A percentile compares a stretch with the other conserved stretches of the same genome.
Evolutionary conservation across 1,140 invertebrate genomes (phyloP).

Genomic region (Lepidotrigona ventralis): DNA sequence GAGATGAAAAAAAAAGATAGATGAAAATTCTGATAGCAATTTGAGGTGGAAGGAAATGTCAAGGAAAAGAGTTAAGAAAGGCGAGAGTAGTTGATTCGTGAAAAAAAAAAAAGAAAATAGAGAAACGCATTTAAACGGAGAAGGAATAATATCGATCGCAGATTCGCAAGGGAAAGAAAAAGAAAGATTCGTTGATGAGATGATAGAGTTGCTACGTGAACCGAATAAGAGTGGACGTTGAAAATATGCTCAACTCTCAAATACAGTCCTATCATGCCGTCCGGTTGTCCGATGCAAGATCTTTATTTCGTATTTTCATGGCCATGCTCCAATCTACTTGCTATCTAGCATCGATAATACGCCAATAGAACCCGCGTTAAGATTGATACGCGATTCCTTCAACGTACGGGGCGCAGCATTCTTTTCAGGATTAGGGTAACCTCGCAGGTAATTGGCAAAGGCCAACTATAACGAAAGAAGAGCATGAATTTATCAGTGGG

Average conservation of each 20-base stretch:
- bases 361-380: conserved; percentile 5
- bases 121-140: background rate
- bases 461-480: too few species aligned
- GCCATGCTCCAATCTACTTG: background rate
- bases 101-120: background rate
- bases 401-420: background rate
- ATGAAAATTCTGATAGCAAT: background rate
- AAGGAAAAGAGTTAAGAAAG: background rate
- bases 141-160: conserved; percentile 3
- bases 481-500: background rate
- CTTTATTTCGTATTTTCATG: conserved; percentile 64
- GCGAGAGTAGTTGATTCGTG: background rate
- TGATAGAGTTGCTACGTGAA: conserved; percentile 58
- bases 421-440: background rate
- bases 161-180: background rate
- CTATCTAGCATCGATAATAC: conserved; percentile 4
- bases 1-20: background rate
- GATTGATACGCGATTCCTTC: conserved; percentile 16
- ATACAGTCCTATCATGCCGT: background rate
- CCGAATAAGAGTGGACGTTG: conserved; percentile 60
- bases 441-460: background rate
- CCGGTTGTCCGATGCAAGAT: conserved; percentile 42
- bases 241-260: conserved; percentile 63
- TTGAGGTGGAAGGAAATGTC: background rate
- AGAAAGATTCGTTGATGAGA: conserved; percentile 10